Percentiles rank a stretch among this genome's conserved stretches.
These are phyloP conservation scores for Rhopalosiphum nymphaeae DNA, from an alignment of 2,888 invertebrate species.

Conservation along the genomic window DNA sequence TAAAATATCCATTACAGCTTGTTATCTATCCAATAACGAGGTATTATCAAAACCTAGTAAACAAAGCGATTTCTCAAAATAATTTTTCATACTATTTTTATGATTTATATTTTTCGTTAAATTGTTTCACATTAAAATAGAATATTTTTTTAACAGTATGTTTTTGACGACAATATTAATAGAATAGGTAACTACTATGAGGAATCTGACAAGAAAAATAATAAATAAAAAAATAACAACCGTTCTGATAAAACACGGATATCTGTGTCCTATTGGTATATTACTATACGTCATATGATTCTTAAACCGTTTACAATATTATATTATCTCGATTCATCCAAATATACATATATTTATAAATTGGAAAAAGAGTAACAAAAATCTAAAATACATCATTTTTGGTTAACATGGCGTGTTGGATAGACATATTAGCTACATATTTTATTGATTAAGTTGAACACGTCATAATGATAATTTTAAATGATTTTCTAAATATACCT, in stretches of 20 bases:
- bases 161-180: background rate
- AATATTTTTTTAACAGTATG: too few relatives aligned
- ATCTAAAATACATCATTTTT: background rate
- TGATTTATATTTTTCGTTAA: too few relatives aligned
- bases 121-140: too few relatives aligned
- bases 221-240: background rate
- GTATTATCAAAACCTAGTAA: too few relatives aligned
- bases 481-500: too few relatives aligned
- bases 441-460: too few relatives aligned
- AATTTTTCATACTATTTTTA: too few relatives aligned
- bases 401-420: background rate
- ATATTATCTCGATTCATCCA: background rate
- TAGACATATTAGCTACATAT: background rate
- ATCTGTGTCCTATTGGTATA: background rate
- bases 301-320: background rate
- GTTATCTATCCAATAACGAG: too few relatives aligned
- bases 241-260: too few relatives aligned
- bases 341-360: background rate
- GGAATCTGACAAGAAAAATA: background rate
- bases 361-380: background rate
- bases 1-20: too few relatives aligned
- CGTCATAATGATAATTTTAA: too few relatives aligned
- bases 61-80: too few relatives aligned
- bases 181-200: background rate
- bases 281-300: background rate